A percentile compares a stretch with the other conserved stretches of the same genome.
These are phyloP conservation scores for Neopelma chrysocephalum DNA, from an alignment of 2,797 vertebrate genomes.

Conservation along the genomic window DNA sequence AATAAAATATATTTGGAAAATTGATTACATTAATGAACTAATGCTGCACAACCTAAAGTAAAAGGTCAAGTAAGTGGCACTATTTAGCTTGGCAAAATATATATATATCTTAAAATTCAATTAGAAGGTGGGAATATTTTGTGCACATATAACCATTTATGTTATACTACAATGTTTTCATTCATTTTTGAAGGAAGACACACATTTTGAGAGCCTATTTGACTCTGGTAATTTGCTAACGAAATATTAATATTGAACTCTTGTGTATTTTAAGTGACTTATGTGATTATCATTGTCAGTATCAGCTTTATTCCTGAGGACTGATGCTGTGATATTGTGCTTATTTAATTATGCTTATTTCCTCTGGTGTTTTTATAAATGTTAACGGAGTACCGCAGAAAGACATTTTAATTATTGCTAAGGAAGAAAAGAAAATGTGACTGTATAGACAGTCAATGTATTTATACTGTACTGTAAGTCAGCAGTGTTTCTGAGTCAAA, in stretches of 20 bases:
- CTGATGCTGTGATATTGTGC: neutral
- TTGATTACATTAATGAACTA: neutral
- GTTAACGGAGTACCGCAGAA: neutral
- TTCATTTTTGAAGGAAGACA: neutral
- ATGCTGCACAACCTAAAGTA: neutral
- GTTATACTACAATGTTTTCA: neutral
- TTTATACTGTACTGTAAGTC: neutral
- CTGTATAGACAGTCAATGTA: neutral
- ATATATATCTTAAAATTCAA: neutral
- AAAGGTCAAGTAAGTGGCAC: neutral
- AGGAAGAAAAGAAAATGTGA: neutral
- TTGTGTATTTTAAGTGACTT: neutral
- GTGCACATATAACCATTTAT: neutral
- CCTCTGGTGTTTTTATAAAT: neutral
- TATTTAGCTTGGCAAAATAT: neutral
- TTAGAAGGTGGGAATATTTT: neutral
- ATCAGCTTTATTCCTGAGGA: neutral
- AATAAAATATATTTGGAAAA: neutral
- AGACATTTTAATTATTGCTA: neutral
- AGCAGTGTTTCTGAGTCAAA: neutral
- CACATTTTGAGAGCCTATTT: neutral
- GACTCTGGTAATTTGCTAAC: neutral
- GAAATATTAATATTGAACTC: neutral
- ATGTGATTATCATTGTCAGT: neutral
- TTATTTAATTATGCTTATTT: too few relatives aligned